These are phyloP conservation scores for Aspidapion aeneum DNA, from an alignment of 2,888 invertebrate genomes.

Conservation along the genomic window DNA sequence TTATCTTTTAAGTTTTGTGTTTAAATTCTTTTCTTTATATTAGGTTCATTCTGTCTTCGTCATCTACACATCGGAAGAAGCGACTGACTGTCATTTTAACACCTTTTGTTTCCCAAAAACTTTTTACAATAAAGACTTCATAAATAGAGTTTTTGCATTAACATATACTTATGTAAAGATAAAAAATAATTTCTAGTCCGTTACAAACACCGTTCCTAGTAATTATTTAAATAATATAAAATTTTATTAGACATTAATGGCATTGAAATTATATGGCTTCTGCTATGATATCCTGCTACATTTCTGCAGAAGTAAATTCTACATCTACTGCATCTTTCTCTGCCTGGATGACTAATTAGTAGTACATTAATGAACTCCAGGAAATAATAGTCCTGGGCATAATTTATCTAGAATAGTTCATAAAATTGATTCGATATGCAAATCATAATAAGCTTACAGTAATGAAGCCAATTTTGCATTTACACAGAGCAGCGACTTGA, in stretches of 20 bases:
- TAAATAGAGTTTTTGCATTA: neutral
- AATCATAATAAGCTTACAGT: neutral
- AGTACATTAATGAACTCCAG: neutral
- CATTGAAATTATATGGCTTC: conserved; percentile 19
- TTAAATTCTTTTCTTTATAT: no score
- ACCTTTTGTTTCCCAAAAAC: no score
- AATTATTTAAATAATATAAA: conserved; percentile 25
- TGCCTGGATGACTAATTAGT: neutral
- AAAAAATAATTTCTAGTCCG: conserved; percentile 3
- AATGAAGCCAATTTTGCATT: neutral
- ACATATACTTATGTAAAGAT: neutral
- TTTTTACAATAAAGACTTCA: no score
- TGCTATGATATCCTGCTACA: conserved; percentile 14
- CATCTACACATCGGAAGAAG: no score
- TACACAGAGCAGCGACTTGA: neutral
- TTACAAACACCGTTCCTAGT: conserved; percentile 24
- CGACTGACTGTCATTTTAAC: no score
- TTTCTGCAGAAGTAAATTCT: neutral
- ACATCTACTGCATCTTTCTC: neutral
- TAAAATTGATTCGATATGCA: neutral
- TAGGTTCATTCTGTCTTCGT: no score
- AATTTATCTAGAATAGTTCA: neutral
- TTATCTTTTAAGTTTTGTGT: no score
- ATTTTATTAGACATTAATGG: conserved; percentile 24
- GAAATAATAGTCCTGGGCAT: neutral